Evolutionary conservation across 2,888 invertebrate genomes (phyloP), one percentile per base, ranked within the genome.

Genomic region (Tetanocera ferruginea): DNA sequence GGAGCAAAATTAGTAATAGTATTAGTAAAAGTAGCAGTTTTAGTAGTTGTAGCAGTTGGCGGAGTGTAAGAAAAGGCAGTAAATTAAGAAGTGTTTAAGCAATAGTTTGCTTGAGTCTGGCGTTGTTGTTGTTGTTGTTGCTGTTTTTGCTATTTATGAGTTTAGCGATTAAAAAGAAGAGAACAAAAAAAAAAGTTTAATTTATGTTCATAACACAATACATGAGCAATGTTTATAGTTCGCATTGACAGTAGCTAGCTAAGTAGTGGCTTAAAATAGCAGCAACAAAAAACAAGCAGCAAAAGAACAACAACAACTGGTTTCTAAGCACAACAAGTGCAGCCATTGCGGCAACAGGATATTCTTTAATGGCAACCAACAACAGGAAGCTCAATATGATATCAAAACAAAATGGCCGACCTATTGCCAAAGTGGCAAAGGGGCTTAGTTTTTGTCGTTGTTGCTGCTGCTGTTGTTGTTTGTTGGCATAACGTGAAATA

Each of bases 401-500:
- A 73, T 60, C 60, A 17, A 73, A 72, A 57, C 17, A 25, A 37
- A 69, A 72, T 43, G 57, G 72, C 72, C 57, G 72, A 37, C 72
- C 37, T 43, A 37, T 23, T 31, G 25, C 11, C 52, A 23, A 25
- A 28, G 51, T 51, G 31, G 49, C 28, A n/a, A 28, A 19, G 5
- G 28, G 23, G 43, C 37, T 23, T 37, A n/a, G 37, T 23, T 37
- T 17, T 19, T 34, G 3, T 37, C 37, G 34, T 37, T 67, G 67
- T 43, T 37, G n/a, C 37, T 78, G 70, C 57, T 62, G 80, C 67
- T 82, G 81, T 28, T 57, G 55, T 60, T 23, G 9, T 37, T 52
- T 83, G 80, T 71, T 71, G 78, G 77, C 78, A 75, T 82, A 83
- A 81, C 60, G 52, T 75, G 67, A 75, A 67, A 52, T 87, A 86